These are phyloP conservation scores for Brachionus angularis DNA, from an alignment of 1,140 invertebrate species.

Conservation along the genomic window DNA sequence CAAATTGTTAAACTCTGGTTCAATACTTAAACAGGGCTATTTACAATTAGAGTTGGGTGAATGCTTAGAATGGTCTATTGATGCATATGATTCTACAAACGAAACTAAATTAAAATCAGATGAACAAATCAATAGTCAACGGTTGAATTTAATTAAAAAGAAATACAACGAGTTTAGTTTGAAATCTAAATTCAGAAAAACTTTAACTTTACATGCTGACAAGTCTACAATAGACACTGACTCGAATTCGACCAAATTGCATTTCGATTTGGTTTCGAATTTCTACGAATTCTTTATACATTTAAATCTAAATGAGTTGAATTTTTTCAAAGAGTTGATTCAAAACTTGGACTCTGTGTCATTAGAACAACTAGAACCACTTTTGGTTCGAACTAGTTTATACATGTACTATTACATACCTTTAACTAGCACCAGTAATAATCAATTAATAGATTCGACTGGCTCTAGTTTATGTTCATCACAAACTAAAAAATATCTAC, in stretches of 20 bases:
- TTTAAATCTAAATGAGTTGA: background rate
- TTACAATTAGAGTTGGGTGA: slow-evolving; percentile 27
- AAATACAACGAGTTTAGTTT: slow-evolving; percentile 14
- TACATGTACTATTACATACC: slow-evolving; percentile 30
- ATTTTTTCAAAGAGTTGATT: slow-evolving; percentile 17
- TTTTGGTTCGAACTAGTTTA: slow-evolving; percentile 6
- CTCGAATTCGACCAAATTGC: background rate
- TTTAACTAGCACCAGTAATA: too few relatives aligned
- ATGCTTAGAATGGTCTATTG: background rate
- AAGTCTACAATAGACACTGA: background rate
- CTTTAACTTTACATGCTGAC: background rate
- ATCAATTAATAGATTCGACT: too few relatives aligned
- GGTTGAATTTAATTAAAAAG: background rate
- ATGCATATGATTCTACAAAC: background rate
- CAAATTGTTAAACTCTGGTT: background rate
- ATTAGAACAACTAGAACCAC: slow-evolving; percentile 20
- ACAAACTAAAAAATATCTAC: slow-evolving; percentile 1
- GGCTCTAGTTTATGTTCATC: too few relatives aligned
- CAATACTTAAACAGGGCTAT: background rate
- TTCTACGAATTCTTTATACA: slow-evolving; percentile 33
- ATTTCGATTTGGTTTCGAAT: slow-evolving; percentile 22
- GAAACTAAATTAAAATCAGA: background rate
- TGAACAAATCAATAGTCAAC: background rate
- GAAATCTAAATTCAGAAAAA: slow-evolving; percentile 35
- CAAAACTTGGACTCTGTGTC: background rate